phyloP scores from a whole-genome alignment of 2,888 invertebrate species.

The Troilus luridus region DNA sequence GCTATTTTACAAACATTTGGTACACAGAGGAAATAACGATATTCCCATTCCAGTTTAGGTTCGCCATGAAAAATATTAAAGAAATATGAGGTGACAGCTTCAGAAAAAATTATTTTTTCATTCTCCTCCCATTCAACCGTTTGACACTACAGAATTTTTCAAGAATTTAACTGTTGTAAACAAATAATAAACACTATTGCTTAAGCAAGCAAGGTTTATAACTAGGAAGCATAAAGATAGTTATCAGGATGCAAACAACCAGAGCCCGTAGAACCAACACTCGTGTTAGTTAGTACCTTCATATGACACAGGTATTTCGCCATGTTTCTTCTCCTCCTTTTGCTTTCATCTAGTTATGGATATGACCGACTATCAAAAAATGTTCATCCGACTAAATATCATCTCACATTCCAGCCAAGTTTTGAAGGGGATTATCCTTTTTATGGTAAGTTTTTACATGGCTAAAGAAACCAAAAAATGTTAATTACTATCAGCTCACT shows the following conservation, averaged over 20 bases:
- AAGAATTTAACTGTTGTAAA: not conserved
- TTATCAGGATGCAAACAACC: slow-evolving; percentile 15
- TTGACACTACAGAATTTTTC: not conserved
- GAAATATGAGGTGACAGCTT: too few species aligned
- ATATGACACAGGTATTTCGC: not conserved
- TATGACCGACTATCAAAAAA: slow-evolving; percentile 16
- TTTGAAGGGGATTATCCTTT: slow-evolving; percentile 26
- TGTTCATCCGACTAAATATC: slow-evolving; percentile 19
- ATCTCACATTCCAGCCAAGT: not conserved
- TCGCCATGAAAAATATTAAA: too few species aligned
- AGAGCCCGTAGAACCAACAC: too few species aligned
- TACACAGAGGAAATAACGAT: too few species aligned
- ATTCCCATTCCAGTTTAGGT: too few species aligned
- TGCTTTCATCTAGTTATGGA: not conserved
- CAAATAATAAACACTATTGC: slow-evolving; percentile 7
- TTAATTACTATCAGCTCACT: not conserved
- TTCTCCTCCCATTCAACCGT: too few species aligned
- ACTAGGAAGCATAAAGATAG: slow-evolving; percentile 11
- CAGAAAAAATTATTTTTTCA: too few species aligned
- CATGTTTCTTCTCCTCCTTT: slow-evolving; percentile 29
- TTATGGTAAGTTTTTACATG: not conserved
- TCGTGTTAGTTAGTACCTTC: not conserved
- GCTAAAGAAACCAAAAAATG: not conserved
- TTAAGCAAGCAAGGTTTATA: not conserved
- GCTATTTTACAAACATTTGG: too few species aligned